Conservation (phyloP, 2,113 vertebrate species). For the Calidris pugnax region DNA sequence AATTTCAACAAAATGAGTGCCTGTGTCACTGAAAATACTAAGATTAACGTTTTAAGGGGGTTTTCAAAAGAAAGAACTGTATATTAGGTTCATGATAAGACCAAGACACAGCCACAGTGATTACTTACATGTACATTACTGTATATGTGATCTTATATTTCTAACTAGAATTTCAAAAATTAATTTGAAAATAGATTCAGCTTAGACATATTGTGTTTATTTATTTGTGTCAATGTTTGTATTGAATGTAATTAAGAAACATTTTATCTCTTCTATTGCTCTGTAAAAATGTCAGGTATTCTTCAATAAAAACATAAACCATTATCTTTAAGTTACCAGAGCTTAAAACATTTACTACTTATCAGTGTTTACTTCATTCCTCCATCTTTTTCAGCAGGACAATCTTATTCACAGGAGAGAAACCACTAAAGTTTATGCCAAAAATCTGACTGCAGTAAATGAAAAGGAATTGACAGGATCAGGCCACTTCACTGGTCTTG, state of each 20-base stretch:
- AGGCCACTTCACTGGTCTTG: constrained; percentile 59
- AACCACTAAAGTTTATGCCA: neutral
- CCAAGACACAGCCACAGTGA: neutral
- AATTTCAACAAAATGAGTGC: neutral
- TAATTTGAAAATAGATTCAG: neutral
- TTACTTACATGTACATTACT: neutral
- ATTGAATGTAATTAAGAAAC: neutral
- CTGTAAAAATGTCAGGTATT: neutral
- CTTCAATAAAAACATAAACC: neutral
- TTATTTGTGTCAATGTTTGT: neutral
- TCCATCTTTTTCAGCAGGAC: constrained; percentile 1
- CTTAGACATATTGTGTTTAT: neutral
- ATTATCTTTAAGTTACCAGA: neutral
- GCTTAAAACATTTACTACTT: neutral
- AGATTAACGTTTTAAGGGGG: neutral
- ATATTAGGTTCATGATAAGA: neutral
- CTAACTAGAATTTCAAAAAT: neutral
- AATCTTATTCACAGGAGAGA: neutral
- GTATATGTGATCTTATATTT: neutral
- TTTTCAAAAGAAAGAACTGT: neutral
- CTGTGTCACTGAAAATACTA: neutral
- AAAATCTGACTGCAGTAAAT: constrained; percentile 28
- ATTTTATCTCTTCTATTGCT: neutral
- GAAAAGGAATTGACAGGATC: constrained; percentile 66
- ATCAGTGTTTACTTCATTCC: neutral